Base-by-base conservation (phyloP, 2,888 invertebrate species). In the Podabrus alpinus region DNA sequence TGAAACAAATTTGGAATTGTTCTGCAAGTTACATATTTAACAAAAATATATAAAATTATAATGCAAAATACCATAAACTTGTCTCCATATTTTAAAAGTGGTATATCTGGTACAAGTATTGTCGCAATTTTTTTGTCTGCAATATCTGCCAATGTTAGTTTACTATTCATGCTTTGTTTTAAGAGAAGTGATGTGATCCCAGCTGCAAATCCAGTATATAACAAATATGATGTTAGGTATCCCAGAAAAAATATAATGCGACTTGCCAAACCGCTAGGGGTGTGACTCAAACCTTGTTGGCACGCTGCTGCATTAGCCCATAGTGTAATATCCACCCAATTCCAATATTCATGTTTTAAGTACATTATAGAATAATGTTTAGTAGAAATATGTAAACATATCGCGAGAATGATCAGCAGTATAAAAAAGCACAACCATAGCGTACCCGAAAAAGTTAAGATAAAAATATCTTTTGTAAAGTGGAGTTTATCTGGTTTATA, bases 301-400 rank as follows among this genome's bases (percentile, higher is more conserved):
- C 86, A 86, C n/a, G 84, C 84, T n/a, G 85, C 84, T 17, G 86
- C 85, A 61, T 85, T 84, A 13, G 83, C 84, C 85, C 85, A 86
- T 21, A 86, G 74, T 5, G 84, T 83, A 13, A 85, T 85, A 69
- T 86, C 85, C 15, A 85, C 83, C 84, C 84, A 85, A 10, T 81
- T 80, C 83, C 85, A 85, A 45, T 81, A 64, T 72, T 81, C 77
- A 19, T 81, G 73, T 15, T 79, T 78, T 19, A 72, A 75, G 70
- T 81, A 77, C 5, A 83, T 79, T 59, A 71, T 73, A 9, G 82
- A 78, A 73, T 83, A 83, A 62, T 80, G 74, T 16, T 77, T 77
- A 1, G 84, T 84, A 10, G 84, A 76, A 68, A 84, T 79, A 60
- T 81, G 77, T 59, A 86, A 78, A 66, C 81, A 82, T 10, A 84